Evolutionary conservation across 2,113 vertebrate genomes (phyloP).

Genomic region (Chlamydotis undulata): DNA sequence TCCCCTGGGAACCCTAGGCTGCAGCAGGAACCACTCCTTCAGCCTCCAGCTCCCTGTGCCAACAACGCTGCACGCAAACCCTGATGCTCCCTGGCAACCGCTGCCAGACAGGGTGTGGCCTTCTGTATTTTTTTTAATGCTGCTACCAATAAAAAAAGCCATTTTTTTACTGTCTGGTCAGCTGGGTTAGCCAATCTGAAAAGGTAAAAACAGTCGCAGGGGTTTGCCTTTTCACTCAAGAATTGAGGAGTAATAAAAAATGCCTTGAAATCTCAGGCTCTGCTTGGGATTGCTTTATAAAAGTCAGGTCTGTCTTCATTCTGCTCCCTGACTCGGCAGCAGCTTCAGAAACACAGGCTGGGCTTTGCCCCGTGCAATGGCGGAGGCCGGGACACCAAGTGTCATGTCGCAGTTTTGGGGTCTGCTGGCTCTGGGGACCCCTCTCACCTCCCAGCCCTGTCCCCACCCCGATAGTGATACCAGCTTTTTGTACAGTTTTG

Average conservation of each 20-base stretch:
- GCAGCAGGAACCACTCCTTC: background rate
- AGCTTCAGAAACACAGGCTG: background rate
- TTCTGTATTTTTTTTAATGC: background rate
- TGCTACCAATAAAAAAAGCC: background rate
- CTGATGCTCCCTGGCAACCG: background rate
- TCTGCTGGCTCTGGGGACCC: accelerated
- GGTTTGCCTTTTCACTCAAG: background rate
- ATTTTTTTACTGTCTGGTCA: background rate
- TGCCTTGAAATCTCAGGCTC: background rate
- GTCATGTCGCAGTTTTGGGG: accelerated
- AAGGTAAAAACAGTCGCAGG: background rate
- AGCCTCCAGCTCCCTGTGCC: background rate
- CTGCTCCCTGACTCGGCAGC: background rate
- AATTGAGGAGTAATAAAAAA: background rate
- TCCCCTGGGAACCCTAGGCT: background rate
- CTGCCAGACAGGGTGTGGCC: background rate
- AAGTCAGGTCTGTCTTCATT: background rate
- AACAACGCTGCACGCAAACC: background rate
- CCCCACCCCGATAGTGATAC: accelerated
- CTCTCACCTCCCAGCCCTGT: background rate
- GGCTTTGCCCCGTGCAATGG: accelerated
- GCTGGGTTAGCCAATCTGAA: background rate
- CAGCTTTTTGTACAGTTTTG: background rate
- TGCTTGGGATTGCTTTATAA: background rate
- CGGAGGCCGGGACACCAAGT: background rate